A percentile compares a stretch with the other conserved stretches of the same genome.
These are phyloP conservation scores for Scortum barcoo DNA, from an alignment of 2,113 vertebrate species.

Conservation along the genomic window DNA sequence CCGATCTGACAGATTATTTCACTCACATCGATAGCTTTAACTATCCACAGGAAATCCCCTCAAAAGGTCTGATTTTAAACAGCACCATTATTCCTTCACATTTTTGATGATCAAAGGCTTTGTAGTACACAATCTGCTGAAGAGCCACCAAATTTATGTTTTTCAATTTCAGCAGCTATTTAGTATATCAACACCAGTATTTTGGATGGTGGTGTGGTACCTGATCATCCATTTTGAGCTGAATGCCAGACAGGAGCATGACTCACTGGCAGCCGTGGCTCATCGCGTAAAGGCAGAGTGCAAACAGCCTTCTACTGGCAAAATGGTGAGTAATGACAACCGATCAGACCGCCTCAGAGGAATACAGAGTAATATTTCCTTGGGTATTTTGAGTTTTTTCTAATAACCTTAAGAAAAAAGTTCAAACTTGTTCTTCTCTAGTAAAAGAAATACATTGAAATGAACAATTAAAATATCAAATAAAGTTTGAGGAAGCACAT, in stretches of 20 bases:
- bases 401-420: conserved; percentile 10
- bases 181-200: too few species aligned
- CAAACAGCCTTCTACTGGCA: not conserved
- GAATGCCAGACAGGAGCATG: conserved; percentile 7
- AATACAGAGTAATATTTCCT: not conserved
- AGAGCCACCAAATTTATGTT: not conserved
- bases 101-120: not conserved
- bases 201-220: not conserved
- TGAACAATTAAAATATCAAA: not conserved
- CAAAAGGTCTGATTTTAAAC: conserved; percentile 19
- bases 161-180: not conserved
- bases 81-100: not conserved
- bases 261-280: conserved; percentile 6
- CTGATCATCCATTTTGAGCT: conserved; percentile 22
- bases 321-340: not conserved
- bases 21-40: not conserved
- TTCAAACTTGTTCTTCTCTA: not conserved
- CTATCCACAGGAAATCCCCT: conserved; percentile 28
- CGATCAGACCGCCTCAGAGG: not conserved
- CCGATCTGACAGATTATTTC: conserved; percentile 13
- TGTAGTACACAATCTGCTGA: not conserved
- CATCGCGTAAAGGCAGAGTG: conserved; percentile 1
- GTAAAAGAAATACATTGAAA: not conserved
- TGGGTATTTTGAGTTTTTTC: conserved; percentile 1
- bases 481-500: not conserved